These are phyloP conservation scores for Anthopleura sola DNA, from an alignment of 64 coral and sea anemone genomes.

Conservation along the genomic window DNA sequence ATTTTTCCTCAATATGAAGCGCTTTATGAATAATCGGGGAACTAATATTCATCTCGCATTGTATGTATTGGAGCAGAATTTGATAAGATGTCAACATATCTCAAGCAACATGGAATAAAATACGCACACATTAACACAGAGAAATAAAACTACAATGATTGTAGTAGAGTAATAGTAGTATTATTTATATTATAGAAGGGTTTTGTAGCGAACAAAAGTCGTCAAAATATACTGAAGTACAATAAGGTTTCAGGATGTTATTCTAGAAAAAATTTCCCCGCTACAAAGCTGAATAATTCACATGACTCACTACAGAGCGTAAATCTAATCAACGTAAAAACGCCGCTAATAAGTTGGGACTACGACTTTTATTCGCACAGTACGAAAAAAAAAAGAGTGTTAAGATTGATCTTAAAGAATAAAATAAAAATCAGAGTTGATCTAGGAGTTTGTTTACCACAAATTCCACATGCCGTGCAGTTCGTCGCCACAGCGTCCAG, in stretches of 20 bases:
- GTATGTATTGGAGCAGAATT: background rate
- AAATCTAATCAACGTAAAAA: background rate
- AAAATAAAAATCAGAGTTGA: background rate
- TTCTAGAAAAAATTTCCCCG: background rate
- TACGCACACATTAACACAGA: background rate
- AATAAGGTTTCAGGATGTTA: conserved; percentile 10
- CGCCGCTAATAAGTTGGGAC: background rate
- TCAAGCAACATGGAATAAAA: background rate
- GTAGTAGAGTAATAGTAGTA: background rate
- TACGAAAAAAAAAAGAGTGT: background rate
- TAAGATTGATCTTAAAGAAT: background rate
- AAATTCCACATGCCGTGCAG: conserved; percentile 78
- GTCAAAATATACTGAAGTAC: background rate
- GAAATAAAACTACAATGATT: background rate
- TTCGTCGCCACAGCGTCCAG: conserved; percentile 84
- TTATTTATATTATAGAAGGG: background rate
- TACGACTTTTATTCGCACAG: background rate
- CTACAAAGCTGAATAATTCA: background rate
- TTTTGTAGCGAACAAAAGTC: background rate
- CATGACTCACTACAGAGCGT: background rate
- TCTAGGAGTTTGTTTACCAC: conserved; percentile 41
- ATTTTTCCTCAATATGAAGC: background rate
- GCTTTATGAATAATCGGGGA: background rate
- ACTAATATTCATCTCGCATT: background rate
- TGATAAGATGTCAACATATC: background rate